Conservation (phyloP, 2,113 vertebrate genomes). For the Melozone crissalis region DNA sequence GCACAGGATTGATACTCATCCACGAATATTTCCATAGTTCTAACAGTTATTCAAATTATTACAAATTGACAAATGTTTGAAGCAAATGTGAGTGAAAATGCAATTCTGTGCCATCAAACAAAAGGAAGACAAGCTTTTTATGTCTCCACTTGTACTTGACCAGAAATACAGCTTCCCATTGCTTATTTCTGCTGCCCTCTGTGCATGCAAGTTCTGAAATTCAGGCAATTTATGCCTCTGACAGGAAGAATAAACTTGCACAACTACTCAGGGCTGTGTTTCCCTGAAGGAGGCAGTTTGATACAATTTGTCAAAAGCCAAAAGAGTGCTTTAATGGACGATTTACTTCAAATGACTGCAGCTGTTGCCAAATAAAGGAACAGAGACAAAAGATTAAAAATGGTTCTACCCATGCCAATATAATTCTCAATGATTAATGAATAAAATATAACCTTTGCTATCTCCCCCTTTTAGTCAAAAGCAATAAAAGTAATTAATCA, state of each 20-base stretch:
- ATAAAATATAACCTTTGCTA: conserved; percentile 6
- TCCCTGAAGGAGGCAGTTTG: conserved; percentile 54
- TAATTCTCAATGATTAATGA: conserved; percentile 64
- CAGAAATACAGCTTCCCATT: background rate
- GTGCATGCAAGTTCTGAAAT: background rate
- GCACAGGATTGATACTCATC: rapidly evolving
- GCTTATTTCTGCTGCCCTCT: background rate
- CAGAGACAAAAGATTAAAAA: conserved; percentile 40
- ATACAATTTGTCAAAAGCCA: conserved; percentile 68
- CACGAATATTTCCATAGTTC: background rate
- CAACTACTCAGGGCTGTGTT: conserved; percentile 24
- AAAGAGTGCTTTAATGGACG: conserved; percentile 66
- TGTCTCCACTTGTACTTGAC: background rate
- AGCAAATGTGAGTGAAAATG: background rate
- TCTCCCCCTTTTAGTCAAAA: background rate
- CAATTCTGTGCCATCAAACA: background rate
- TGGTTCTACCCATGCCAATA: conserved; percentile 52
- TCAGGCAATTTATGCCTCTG: conserved; percentile 41
- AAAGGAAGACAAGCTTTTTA: background rate
- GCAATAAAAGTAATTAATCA: conserved; percentile 13
- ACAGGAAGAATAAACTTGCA: conserved; percentile 45
- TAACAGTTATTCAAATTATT: background rate
- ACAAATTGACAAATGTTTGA: background rate
- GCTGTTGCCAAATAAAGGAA: conserved; percentile 58
- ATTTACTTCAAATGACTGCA: conserved; percentile 68